A percentile compares a stretch with the other conserved stretches of the same genome.
These are phyloP conservation scores for Ceratina japonica DNA, from an alignment of 1,140 invertebrate genomes.

Conservation along the genomic window DNA sequence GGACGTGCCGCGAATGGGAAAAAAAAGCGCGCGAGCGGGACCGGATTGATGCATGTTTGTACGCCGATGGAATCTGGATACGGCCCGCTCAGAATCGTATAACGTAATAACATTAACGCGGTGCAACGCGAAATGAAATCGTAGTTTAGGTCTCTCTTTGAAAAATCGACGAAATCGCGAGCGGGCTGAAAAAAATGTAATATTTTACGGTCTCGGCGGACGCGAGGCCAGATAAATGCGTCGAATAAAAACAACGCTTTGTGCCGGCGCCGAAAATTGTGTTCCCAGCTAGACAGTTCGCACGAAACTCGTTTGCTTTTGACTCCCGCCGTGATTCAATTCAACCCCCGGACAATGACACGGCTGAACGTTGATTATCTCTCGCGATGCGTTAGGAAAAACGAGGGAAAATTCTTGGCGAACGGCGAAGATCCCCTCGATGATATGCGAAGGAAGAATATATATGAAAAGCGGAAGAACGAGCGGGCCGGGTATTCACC, in stretches of 20 bases:
- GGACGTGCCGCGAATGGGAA: conserved; percentile 19
- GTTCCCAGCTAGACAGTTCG: not conserved
- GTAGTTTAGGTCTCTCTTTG: conserved; percentile 21
- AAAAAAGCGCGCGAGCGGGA: conserved; percentile 8
- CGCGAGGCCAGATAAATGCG: not conserved
- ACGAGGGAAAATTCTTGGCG: not conserved
- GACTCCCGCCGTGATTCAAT: not conserved
- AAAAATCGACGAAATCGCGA: not conserved
- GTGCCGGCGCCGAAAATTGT: not conserved
- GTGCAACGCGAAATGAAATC: conserved; percentile 3
- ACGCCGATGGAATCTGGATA: conserved; percentile 33
- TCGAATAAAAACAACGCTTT: not conserved
- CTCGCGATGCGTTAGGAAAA: not conserved
- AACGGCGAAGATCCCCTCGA: not conserved
- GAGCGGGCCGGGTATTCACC: not conserved
- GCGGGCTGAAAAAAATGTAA: not conserved
- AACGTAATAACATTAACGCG: conserved; percentile 48
- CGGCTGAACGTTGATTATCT: not conserved
- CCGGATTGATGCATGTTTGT: conserved; percentile 53
- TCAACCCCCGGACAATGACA: not conserved
- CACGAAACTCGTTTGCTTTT: not conserved
- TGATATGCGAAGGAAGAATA: not conserved
- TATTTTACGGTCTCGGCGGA: not conserved
- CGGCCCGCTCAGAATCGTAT: conserved; percentile 55
- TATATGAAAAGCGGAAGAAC: too few relatives aligned